Conservation (phyloP, 2,113 vertebrate genomes). For the Mellivora capensis region DNA sequence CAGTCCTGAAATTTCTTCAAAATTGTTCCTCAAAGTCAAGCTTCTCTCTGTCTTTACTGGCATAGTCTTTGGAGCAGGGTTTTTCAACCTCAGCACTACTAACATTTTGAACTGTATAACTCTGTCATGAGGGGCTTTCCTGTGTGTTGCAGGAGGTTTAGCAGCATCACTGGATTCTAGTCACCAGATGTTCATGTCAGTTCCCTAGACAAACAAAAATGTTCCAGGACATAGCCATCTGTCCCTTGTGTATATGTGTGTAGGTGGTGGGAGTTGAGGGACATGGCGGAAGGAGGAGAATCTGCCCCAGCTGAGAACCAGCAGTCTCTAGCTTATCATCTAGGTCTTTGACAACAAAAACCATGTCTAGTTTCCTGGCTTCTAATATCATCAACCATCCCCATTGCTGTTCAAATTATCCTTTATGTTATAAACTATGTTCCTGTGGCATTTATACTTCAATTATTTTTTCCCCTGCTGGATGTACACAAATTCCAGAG, state of each 20-base stretch:
- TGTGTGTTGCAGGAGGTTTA: background rate
- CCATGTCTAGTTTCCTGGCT: background rate
- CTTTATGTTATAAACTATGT: background rate
- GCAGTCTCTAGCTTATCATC: background rate
- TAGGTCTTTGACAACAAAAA: background rate
- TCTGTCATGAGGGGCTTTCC: background rate
- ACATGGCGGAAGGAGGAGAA: background rate
- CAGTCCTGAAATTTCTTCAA: background rate
- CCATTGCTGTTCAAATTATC: background rate
- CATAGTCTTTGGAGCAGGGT: background rate
- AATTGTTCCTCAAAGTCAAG: background rate
- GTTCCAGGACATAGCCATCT: background rate
- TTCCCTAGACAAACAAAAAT: background rate
- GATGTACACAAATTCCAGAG: background rate
- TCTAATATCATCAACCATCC: background rate
- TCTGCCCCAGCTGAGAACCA: background rate
- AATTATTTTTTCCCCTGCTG: background rate
- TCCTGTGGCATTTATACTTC: background rate
- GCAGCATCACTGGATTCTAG: background rate
- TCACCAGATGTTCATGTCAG: background rate
- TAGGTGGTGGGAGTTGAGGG: rapidly evolving
- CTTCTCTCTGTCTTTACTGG: background rate
- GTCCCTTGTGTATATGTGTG: rapidly evolving
- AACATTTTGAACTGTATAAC: background rate
- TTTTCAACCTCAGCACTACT: background rate